Evolutionary conservation across 2,113 vertebrate genomes (phyloP).

Genomic region (Thalassoma bifasciatum): DNA sequence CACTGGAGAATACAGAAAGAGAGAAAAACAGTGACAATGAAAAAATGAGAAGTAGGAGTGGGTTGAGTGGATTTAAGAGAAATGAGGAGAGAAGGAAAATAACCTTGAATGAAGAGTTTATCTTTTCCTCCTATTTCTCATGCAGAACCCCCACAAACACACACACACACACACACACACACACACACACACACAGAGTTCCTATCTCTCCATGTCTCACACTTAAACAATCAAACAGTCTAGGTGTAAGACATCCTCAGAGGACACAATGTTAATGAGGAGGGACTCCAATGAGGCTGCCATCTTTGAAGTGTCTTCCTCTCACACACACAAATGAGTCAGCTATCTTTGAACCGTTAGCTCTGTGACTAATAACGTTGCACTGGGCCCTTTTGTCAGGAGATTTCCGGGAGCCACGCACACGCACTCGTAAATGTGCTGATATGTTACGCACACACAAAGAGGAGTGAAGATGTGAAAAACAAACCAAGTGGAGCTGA

Average conservation of each 20-base stretch:
- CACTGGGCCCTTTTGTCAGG: constrained; percentile 59
- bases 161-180: neutral
- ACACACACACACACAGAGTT: neutral
- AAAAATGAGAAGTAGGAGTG: neutral
- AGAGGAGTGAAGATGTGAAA: neutral
- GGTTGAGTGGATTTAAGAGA: constrained; percentile 20
- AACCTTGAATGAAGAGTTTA: constrained; percentile 51
- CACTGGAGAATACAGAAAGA: neutral
- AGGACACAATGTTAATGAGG: constrained; percentile 64
- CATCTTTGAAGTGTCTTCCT: constrained; percentile 64
- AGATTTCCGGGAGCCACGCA: constrained; percentile 41
- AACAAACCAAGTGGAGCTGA: too few relatives aligned
- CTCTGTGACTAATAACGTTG: constrained; percentile 69
- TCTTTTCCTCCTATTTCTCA: constrained; percentile 34
- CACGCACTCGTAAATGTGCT: neutral
- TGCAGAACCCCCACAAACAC: neutral
- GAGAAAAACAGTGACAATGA: neutral
- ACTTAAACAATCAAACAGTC: constrained; percentile 58
- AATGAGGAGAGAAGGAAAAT: constrained; percentile 34
- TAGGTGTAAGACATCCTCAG: constrained; percentile 53
- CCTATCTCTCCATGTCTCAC: constrained; percentile 35
- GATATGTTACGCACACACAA: neutral
- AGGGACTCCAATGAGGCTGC: constrained; percentile 44
- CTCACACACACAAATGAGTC: constrained; percentile 59
- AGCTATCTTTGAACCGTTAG: constrained; percentile 62